phyloP scores from a whole-genome alignment of 2,797 vertebrate species.

The Karalla daura region DNA sequence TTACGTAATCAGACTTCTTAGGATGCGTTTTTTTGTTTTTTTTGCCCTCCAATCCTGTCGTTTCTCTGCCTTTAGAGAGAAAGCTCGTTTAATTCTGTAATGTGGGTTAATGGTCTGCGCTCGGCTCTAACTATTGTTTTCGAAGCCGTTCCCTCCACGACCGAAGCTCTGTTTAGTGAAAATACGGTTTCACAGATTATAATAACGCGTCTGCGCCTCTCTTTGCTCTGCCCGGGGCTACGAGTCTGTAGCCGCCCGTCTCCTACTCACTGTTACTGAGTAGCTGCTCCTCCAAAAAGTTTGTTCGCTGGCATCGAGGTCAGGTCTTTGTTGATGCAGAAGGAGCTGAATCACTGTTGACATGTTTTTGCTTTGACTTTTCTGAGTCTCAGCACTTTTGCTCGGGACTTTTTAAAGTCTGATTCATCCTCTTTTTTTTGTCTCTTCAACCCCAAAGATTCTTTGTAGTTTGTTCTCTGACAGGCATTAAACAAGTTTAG shows the following conservation, averaged over 20 bases:
- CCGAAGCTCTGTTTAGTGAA: background rate
- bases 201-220: constrained; percentile 14
- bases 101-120: constrained; percentile 33
- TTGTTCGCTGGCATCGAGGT: too few species aligned
- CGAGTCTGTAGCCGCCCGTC: background rate
- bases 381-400: too few species aligned
- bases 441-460: too few species aligned
- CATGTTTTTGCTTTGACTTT: too few species aligned
- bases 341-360: too few species aligned
- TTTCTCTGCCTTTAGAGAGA: background rate
- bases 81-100: constrained; percentile 19
- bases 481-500: too few species aligned
- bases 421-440: too few species aligned
- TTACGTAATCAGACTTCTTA: background rate
- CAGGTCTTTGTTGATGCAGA: too few species aligned
- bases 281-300: too few species aligned
- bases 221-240: background rate
- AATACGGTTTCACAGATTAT: constrained; percentile 11
- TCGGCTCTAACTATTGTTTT: constrained; percentile 30
- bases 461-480: too few species aligned
- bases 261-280: background rate
- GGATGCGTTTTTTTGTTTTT: background rate
- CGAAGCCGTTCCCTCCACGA: background rate
- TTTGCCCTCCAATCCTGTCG: background rate
- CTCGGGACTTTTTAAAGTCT: too few species aligned